These are phyloP conservation scores for Pinna nobilis DNA, from an alignment of 1,140 invertebrate species.

Conservation along the genomic window DNA sequence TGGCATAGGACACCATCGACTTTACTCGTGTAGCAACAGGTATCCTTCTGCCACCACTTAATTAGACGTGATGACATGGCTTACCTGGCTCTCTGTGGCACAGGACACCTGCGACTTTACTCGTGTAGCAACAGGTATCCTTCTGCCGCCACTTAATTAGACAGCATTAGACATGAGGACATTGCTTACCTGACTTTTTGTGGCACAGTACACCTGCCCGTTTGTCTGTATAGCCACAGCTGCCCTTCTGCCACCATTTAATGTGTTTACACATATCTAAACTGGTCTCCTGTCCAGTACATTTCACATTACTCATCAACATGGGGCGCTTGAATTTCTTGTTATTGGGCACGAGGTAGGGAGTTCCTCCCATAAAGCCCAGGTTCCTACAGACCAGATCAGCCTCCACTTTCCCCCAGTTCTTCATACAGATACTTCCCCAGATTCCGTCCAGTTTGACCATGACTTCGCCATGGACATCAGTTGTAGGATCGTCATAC, in stretches of 20 bases:
- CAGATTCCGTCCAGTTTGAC: constrained; percentile 60
- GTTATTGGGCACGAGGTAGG: constrained; percentile 49
- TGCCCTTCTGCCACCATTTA: constrained; percentile 19
- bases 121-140: constrained; percentile 84
- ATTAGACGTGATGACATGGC: constrained; percentile 82
- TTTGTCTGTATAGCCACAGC: constrained; percentile 46
- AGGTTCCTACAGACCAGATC: constrained; percentile 59
- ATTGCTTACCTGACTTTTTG: constrained; percentile 29
- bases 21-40: constrained; percentile 85
- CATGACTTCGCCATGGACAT: constrained; percentile 54
- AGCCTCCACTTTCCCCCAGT: constrained; percentile 52
- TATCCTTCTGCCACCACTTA: constrained; percentile 82
- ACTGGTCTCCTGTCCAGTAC: constrained; percentile 37
- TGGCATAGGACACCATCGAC: constrained; percentile 78
- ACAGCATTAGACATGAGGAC: constrained; percentile 56
- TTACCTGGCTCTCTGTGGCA: constrained; percentile 79
- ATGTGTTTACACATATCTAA: constrained; percentile 42
- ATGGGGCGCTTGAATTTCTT: constrained; percentile 48
- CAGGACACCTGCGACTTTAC: constrained; percentile 80
- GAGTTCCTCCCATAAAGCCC: constrained; percentile 54
- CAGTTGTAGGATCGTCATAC: constrained; percentile 36
- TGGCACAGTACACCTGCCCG: constrained; percentile 59
- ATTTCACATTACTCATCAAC: constrained; percentile 51
- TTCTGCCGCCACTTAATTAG: constrained; percentile 83
- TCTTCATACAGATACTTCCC: constrained; percentile 62